A percentile compares a stretch with the other conserved stretches of the same genome.
Conservation (phyloP, 2,113 vertebrate genomes). For the Bos javanicus region DNA sequence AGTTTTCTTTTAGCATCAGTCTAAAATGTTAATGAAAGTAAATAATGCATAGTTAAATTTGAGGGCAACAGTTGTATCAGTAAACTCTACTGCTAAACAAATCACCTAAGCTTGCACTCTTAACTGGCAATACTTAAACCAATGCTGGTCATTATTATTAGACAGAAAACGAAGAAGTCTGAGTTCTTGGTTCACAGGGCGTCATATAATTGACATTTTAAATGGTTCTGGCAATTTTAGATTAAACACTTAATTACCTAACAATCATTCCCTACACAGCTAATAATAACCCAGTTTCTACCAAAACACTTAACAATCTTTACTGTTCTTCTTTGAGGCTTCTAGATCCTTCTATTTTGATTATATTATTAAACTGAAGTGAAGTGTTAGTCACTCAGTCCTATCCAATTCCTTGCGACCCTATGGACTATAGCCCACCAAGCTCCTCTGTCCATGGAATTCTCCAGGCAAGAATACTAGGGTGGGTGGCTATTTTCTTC, state of each 20-base stretch:
- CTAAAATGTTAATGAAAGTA: neutral
- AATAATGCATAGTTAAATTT: neutral
- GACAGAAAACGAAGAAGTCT: neutral
- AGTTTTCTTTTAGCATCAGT: neutral
- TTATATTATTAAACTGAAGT: neutral
- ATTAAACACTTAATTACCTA: neutral
- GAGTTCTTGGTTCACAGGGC: neutral
- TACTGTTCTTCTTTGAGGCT: neutral
- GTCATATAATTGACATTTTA: neutral
- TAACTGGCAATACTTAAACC: neutral
- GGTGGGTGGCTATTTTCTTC: no score
- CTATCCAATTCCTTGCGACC: fast-evolving
- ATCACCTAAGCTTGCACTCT: neutral
- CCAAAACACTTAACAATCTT: neutral
- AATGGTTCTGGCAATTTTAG: neutral
- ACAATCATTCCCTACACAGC: neutral
- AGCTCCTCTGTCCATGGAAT: no score
- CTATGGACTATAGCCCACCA: no score
- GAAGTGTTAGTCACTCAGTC: no score
- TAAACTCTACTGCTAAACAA: neutral
- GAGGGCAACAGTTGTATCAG: neutral
- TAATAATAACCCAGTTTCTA: neutral
- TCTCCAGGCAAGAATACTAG: no score
- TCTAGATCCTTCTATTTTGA: neutral
- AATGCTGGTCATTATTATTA: neutral